These are phyloP conservation scores for Scrobipalpa costella DNA, from an alignment of 2,888 invertebrate genomes.

Conservation along the genomic window DNA sequence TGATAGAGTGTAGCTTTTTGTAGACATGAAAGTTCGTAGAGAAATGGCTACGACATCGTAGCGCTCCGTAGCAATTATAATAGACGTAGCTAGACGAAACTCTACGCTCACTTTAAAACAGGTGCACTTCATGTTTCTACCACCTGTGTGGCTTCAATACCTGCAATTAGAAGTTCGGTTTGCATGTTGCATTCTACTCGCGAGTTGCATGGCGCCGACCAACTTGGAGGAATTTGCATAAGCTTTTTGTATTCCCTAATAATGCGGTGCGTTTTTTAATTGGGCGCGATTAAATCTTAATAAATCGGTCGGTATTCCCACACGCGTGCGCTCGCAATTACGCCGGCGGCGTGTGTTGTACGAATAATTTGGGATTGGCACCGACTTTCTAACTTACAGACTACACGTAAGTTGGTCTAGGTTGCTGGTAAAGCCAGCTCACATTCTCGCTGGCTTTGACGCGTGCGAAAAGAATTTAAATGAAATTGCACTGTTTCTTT, in stretches of 20 bases:
- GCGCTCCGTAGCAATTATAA: slow-evolving; percentile 25
- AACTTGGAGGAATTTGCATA: slow-evolving; percentile 59
- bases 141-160: background rate
- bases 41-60: slow-evolving; percentile 28
- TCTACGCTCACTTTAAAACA: background rate
- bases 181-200: slow-evolving; percentile 31
- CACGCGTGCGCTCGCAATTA: slow-evolving; percentile 70
- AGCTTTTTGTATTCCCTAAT: slow-evolving; percentile 65
- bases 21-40: slow-evolving; percentile 8
- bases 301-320: slow-evolving; percentile 74
- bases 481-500: too few species aligned
- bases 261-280: slow-evolving; percentile 74
- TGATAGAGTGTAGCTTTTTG: background rate
- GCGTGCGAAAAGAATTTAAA: background rate
- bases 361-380: slow-evolving; percentile 19
- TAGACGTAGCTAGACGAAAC: slow-evolving; percentile 19
- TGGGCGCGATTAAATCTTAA: slow-evolving; percentile 77
- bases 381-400: background rate
- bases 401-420: slow-evolving; percentile 40
- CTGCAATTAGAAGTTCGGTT: slow-evolving; percentile 4
- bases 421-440: slow-evolving; percentile 44
- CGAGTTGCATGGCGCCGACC: slow-evolving; percentile 51
- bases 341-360: slow-evolving; percentile 62
- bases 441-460: too few species aligned
- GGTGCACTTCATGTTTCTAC: background rate